Conservation (phyloP, 2,797 vertebrate species). For the Bovichtus diacanthus region DNA sequence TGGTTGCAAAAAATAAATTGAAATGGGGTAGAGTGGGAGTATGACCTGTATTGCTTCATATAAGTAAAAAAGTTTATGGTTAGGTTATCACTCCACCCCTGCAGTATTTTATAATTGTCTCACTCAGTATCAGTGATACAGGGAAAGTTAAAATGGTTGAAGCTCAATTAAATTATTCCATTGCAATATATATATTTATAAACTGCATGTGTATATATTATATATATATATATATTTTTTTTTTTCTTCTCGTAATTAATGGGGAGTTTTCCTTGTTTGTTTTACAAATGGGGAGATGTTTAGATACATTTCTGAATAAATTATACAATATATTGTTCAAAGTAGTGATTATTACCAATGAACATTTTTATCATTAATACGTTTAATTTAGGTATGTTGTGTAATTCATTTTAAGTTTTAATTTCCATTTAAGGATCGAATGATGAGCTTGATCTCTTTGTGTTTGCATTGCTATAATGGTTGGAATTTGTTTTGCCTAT, state of each 20-base stretch:
- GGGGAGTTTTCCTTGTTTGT: background rate
- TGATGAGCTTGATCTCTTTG: background rate
- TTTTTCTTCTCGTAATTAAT: background rate
- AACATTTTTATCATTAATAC: too few relatives aligned
- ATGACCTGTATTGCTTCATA: background rate
- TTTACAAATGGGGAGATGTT: background rate
- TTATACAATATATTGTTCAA: background rate
- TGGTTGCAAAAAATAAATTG: background rate
- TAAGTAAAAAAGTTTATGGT: background rate
- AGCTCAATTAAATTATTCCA: background rate
- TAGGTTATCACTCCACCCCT: background rate
- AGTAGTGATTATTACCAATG: background rate
- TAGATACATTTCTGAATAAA: background rate
- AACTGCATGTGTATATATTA: too few relatives aligned
- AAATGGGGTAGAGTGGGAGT: background rate
- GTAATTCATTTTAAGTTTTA: background rate
- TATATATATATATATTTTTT: rapidly evolving
- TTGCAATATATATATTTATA: background rate
- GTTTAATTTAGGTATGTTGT: too few relatives aligned
- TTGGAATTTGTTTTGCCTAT: background rate
- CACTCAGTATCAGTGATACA: background rate
- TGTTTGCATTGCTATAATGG: slow-evolving; percentile 3
- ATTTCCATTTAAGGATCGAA: background rate
- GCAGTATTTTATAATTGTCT: background rate
- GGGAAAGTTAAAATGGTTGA: background rate